phyloP scores from a whole-genome alignment of 1,140 invertebrate genomes.

The Listronotus bonariensis region DNA sequence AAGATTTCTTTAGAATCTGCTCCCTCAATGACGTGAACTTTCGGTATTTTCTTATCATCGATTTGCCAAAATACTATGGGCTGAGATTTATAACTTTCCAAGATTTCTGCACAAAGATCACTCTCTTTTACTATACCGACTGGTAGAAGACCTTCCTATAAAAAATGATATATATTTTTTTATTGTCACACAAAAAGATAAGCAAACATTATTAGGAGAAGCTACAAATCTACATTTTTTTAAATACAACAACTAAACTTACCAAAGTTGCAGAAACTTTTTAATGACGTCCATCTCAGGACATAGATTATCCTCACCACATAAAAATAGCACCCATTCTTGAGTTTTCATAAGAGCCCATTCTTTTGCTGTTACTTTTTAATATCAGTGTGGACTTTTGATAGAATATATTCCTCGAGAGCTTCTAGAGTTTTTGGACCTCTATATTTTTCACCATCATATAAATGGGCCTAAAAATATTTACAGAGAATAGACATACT shows the following conservation, averaged over 20 bases:
- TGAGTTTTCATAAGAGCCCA: slow-evolving; percentile 49
- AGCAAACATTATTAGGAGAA: too few relatives aligned
- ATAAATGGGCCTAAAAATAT: slow-evolving; percentile 50
- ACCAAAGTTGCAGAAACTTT: slow-evolving; percentile 69
- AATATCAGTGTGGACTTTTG: slow-evolving; percentile 49
- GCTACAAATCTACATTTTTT: too few relatives aligned
- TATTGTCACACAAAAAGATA: too few relatives aligned
- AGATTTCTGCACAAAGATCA: slow-evolving; percentile 59
- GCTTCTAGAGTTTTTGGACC: slow-evolving; percentile 56
- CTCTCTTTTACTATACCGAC: slow-evolving; percentile 59
- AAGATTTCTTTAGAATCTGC: slow-evolving; percentile 61
- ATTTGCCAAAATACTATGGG: slow-evolving; percentile 60
- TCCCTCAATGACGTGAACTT: slow-evolving; percentile 47
- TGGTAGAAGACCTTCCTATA: slow-evolving; percentile 62
- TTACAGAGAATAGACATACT: too few relatives aligned
- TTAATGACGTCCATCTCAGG: slow-evolving; percentile 59
- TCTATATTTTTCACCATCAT: slow-evolving; percentile 55
- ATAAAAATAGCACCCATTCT: slow-evolving; percentile 58
- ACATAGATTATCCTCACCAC: slow-evolving; percentile 59
- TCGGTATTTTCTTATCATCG: slow-evolving; percentile 44
- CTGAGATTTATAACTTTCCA: slow-evolving; percentile 46
- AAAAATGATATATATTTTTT: slow-evolving; percentile 36
- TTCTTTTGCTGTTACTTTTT: slow-evolving; percentile 48
- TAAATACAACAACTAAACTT: slow-evolving; percentile 51
- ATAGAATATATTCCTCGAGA: slow-evolving; percentile 58